phyloP scores from a whole-genome alignment of 2,113 vertebrate genomes.

The Neolamprologus variostigma region DNA sequence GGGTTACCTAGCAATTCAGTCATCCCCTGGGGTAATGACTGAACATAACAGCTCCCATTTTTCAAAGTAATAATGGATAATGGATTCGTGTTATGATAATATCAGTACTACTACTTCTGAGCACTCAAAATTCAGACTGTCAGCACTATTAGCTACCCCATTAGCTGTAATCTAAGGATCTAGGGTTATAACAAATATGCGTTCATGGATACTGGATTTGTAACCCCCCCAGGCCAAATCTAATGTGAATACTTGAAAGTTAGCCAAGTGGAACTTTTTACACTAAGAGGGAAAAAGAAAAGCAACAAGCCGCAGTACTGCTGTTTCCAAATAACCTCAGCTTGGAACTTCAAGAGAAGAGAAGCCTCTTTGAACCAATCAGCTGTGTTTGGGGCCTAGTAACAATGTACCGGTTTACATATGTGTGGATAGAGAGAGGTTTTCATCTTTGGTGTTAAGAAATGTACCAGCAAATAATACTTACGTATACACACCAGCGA shows the following conservation, averaged over 20 bases:
- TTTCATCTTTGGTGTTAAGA: background rate
- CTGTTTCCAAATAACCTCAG: background rate
- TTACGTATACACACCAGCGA: constrained; percentile 56
- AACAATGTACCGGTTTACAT: background rate
- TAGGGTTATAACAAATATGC: background rate
- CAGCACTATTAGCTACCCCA: background rate
- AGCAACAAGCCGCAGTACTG: background rate
- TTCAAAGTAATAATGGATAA: background rate
- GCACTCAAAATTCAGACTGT: background rate
- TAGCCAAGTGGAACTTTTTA: background rate
- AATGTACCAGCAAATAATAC: background rate
- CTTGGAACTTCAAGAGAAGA: background rate
- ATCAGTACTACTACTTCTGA: background rate
- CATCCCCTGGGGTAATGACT: background rate
- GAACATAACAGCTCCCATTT: background rate
- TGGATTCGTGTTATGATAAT: background rate
- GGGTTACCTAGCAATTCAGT: background rate
- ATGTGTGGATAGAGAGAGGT: accelerated
- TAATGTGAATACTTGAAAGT: background rate
- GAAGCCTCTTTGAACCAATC: background rate
- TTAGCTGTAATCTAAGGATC: background rate
- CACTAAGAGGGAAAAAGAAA: background rate
- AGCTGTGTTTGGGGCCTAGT: background rate
- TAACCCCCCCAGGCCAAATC: background rate
- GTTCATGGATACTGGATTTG: background rate